Conservation (phyloP, 2,888 invertebrate genomes). For the Apodemia duryi region DNA sequence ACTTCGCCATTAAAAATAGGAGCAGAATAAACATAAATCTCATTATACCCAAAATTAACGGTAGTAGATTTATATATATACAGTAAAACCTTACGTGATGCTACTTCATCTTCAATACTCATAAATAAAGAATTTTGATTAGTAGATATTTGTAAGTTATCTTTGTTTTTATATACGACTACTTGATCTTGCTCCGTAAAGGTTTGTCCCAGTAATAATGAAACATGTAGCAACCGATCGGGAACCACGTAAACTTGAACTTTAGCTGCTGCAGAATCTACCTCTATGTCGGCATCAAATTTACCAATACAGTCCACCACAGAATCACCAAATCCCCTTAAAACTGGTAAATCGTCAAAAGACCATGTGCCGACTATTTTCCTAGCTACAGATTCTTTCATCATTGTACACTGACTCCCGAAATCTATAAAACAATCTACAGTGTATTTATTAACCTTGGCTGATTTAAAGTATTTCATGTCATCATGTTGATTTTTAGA, state of each 20-base stretch:
- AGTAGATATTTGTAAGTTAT: not conserved
- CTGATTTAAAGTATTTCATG: not conserved
- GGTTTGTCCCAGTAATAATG: slow-evolving; percentile 1
- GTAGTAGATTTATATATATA: not conserved
- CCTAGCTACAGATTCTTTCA: no score
- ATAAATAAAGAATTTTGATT: no score
- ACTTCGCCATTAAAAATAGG: no score
- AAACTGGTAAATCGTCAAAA: not conserved
- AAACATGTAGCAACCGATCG: not conserved
- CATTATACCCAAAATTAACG: not conserved
- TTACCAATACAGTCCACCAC: slow-evolving; percentile 1
- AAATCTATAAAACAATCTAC: not conserved
- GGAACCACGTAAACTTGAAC: not conserved
- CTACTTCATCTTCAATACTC: no score
- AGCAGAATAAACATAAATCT: not conserved
- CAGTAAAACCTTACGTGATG: not conserved
- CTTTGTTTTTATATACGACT: slow-evolving; percentile 3
- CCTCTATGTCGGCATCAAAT: not conserved
- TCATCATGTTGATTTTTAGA: not conserved
- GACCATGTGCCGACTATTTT: not conserved
- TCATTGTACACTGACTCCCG: not conserved
- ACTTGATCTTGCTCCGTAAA: slow-evolving; percentile 5
- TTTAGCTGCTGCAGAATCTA: not conserved
- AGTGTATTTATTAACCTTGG: not conserved
- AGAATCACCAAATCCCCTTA: slow-evolving; percentile 7